These are phyloP conservation scores for Piprites chloris DNA, from an alignment of 2,113 vertebrate species.

Conservation along the genomic window DNA sequence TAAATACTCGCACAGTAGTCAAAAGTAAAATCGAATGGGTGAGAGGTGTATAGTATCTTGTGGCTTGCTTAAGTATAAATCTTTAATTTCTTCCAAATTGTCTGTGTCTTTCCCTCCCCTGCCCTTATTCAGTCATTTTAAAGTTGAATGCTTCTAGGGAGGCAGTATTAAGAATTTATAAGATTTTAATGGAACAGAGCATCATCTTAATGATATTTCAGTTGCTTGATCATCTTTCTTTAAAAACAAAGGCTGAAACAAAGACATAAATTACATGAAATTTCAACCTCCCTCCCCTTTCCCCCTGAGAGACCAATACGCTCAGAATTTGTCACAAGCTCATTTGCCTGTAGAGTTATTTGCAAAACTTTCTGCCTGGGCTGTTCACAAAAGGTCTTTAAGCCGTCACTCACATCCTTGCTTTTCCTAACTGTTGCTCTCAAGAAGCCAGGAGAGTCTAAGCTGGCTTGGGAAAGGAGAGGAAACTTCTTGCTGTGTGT, in stretches of 20 bases:
- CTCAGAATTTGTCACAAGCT: background rate
- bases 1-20: background rate
- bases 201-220: background rate
- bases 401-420: background rate
- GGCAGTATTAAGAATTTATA: background rate
- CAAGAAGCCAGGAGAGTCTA: background rate
- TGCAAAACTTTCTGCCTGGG: background rate
- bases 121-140: background rate
- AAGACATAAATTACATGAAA: background rate
- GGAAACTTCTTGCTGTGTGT: conserved; percentile 55
- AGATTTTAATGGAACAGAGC: background rate
- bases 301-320: background rate
- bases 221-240: background rate
- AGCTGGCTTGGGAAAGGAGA: conserved; percentile 1
- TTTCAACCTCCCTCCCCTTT: background rate
- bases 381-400: background rate
- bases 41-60: background rate
- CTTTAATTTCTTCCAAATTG: background rate
- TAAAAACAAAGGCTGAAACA: background rate
- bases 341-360: background rate
- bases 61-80: background rate
- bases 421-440: background rate
- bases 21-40: background rate
- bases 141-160: background rate
- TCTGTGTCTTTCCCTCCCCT: background rate